Conservation (phyloP, 2,797 vertebrate species). For the Sebastes reedi region DNA sequence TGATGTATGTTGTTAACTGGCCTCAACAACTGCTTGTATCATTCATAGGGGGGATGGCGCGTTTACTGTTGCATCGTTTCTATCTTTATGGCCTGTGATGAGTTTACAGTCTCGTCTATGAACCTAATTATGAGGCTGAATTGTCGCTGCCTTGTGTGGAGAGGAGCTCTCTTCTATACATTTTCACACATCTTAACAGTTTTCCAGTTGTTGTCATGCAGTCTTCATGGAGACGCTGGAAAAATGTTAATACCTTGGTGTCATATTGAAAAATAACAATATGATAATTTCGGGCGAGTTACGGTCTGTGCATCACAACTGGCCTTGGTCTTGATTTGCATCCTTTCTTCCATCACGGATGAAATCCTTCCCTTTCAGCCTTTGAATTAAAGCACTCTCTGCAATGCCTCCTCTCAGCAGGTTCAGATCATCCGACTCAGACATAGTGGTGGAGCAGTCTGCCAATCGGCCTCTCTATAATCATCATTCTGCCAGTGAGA, state of each 20-base stretch:
- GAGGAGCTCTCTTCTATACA: not conserved
- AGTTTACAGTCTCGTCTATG: conserved; percentile 22
- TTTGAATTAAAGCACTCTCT: conserved; percentile 25
- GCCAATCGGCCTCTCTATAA: not conserved
- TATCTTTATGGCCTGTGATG: conserved; percentile 30
- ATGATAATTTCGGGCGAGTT: not conserved
- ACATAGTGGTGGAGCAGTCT: not conserved
- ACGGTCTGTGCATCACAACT: not conserved
- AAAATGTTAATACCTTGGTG: not conserved
- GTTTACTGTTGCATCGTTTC: conserved; percentile 33
- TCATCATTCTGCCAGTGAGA: not conserved
- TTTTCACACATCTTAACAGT: not conserved
- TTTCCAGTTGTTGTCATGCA: not conserved
- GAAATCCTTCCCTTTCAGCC: conserved; percentile 14
- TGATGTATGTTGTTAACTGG: conserved; percentile 11
- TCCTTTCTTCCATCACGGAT: conserved; percentile 1
- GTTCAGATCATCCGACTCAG: conserved; percentile 10
- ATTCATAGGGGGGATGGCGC: conserved; percentile 18
- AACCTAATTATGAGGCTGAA: conserved; percentile 19
- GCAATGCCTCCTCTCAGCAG: conserved; percentile 10
- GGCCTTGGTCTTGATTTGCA: conserved; percentile 15
- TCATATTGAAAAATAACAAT: conserved; percentile 7
- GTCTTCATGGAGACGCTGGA: conserved; percentile 5
- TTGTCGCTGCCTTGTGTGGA: not conserved
- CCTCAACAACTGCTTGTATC: conserved; percentile 10